Evolutionary conservation across 2,797 vertebrate genomes (phyloP).

Genomic region (Myiotriccus ornatus): DNA sequence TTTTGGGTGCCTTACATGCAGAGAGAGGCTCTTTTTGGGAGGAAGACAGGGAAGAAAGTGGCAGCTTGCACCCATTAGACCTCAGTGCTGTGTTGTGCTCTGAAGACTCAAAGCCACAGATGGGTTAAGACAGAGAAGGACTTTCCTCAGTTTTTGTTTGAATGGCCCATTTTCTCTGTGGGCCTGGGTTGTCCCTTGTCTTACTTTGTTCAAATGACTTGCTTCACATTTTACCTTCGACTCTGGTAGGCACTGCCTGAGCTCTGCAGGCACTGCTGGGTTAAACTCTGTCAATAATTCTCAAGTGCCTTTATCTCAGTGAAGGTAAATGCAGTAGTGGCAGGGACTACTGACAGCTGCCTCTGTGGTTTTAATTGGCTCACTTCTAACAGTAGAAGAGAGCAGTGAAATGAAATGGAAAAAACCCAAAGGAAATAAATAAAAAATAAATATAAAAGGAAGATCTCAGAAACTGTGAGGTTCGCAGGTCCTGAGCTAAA

Average conservation of each 20-base stretch:
- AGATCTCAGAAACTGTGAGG: not conserved
- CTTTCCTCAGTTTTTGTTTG: not conserved
- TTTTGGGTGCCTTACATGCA: not conserved
- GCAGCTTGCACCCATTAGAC: not conserved
- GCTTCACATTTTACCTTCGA: not conserved
- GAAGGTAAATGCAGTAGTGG: not conserved
- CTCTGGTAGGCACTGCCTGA: not conserved
- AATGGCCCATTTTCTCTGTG: not conserved
- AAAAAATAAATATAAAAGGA: not conserved
- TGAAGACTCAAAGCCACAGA: not conserved
- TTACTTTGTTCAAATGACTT: not conserved
- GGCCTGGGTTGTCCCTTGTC: not conserved
- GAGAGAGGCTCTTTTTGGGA: not conserved
- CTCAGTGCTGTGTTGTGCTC: rapidly evolving
- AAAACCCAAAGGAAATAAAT: not conserved
- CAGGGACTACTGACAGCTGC: not conserved
- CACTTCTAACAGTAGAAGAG: not conserved
- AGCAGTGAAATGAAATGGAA: not conserved
- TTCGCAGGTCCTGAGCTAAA: not conserved
- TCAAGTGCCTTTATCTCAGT: not conserved
- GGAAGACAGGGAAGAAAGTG: not conserved
- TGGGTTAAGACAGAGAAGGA: not conserved
- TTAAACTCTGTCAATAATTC: not conserved
- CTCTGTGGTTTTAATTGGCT: conserved; percentile 10
- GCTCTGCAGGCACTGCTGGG: not conserved